phyloP scores from a whole-genome alignment of 30 jellyfish, hydroid and myxozoan genomes.

The Hydractinia symbiolongicarpus region DNA sequence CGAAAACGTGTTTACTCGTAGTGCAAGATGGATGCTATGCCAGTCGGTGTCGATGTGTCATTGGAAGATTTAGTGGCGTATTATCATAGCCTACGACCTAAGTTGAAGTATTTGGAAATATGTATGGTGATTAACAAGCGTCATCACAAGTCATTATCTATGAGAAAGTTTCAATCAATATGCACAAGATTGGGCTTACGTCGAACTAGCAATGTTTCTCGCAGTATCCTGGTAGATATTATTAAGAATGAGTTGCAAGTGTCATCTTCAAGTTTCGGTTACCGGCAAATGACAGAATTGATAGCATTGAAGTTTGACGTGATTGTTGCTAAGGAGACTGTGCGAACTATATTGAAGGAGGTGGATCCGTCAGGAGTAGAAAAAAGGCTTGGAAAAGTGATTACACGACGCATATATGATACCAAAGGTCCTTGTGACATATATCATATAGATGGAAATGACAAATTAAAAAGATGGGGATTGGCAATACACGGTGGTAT shows the following conservation, averaged over 20 bases:
- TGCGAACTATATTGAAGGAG: neutral
- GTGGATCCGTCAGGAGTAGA: conserved; percentile 17
- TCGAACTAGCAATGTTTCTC: neutral
- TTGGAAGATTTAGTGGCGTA: too few species aligned
- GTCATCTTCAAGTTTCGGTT: neutral
- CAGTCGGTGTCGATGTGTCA: too few species aligned
- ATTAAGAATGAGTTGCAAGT: neutral
- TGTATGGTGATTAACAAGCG: neutral
- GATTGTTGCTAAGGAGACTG: conserved; percentile 21
- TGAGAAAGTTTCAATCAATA: neutral
- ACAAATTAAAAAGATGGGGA: neutral
- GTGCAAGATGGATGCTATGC: too few species aligned
- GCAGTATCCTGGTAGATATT: neutral
- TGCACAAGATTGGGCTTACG: neutral
- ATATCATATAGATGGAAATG: conserved; percentile 25
- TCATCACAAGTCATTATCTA: neutral
- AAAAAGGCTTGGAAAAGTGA: too few species aligned
- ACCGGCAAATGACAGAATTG: conserved; percentile 11
- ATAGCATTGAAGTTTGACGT: neutral
- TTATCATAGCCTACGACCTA: neutral
- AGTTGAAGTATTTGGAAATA: conserved; percentile 1
- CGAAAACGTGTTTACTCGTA: too few species aligned
- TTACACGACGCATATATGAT: neutral
- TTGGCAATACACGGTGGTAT: too few species aligned
- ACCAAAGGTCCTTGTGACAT: conserved; percentile 23